These are phyloP conservation scores for Spongilla lacustris DNA, from an alignment of 37 sponge, comb jelly and placozoan genomes.

Conservation along the genomic window DNA sequence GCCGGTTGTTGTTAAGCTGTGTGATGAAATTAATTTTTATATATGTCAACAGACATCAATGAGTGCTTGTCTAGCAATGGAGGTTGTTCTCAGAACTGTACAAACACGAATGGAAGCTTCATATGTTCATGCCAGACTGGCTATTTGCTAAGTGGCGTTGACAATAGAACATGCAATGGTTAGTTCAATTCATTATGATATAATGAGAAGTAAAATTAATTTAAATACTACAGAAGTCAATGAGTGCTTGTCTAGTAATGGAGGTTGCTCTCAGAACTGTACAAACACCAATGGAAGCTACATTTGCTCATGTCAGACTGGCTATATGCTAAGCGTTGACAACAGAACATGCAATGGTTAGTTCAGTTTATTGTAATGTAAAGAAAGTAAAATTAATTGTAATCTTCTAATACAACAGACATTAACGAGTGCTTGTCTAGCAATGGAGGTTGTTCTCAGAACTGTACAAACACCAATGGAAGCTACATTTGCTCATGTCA, in stretches of 20 bases:
- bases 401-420: no score
- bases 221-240: neutral
- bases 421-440: no score
- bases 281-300: constrained; percentile 28
- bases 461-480: no score
- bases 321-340: neutral
- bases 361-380: no score
- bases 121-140: no score
- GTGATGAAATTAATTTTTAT: neutral
- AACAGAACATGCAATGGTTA: neutral
- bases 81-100: neutral
- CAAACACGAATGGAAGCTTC: no score
- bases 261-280: constrained; percentile 6
- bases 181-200: no score
- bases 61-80: neutral
- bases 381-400: no score
- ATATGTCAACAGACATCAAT: neutral
- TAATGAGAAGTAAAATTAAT: neutral
- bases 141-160: neutral
- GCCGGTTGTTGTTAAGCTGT: no score
- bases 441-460: no score
- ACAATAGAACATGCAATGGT: neutral
- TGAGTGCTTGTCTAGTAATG: neutral
- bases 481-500: no score
- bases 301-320: constrained; percentile 15